Evolutionary conservation across 1,140 invertebrate genomes (phyloP).

Genomic region (Drosophila athabasca): DNA sequence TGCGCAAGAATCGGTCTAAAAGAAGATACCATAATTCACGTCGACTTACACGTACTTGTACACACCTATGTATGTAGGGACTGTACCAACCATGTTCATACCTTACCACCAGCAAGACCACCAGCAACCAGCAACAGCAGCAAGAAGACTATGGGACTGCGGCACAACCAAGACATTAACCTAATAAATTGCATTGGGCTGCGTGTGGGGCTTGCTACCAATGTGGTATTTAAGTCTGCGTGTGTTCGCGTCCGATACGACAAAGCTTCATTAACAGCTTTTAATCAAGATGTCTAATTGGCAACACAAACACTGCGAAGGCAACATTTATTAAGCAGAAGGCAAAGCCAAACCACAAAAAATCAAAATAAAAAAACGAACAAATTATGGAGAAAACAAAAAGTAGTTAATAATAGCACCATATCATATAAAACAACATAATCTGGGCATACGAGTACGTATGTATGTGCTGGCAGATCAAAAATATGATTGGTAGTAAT

Average conservation of each 20-base stretch:
- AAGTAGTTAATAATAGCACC: slow-evolving; percentile 6
- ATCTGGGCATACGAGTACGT: background rate
- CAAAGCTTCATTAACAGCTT: slow-evolving; percentile 52
- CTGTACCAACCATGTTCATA: background rate
- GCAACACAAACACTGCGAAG: slow-evolving; percentile 42
- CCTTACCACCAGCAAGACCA: no score
- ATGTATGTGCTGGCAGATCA: slow-evolving; percentile 14
- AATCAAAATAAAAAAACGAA: slow-evolving; percentile 19
- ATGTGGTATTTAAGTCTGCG: slow-evolving; percentile 13
- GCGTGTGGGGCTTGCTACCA: slow-evolving; percentile 4
- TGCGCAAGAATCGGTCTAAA: background rate
- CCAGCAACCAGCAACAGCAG: background rate
- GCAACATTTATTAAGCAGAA: slow-evolving; percentile 29
- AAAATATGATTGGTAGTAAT: slow-evolving; percentile 26
- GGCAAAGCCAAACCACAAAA: slow-evolving; percentile 19
- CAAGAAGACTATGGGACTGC: background rate
- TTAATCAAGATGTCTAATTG: slow-evolving; percentile 57
- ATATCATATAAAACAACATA: background rate
- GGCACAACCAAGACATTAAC: slow-evolving; percentile 30
- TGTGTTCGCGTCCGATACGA: slow-evolving; percentile 25
- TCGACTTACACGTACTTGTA: background rate
- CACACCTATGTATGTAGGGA: no score
- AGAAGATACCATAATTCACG: background rate
- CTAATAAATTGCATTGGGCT: slow-evolving; percentile 27
- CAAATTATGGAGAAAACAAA: slow-evolving; percentile 2